Percentiles rank a stretch among this genome's conserved stretches.
These are phyloP conservation scores for Chanos chanos DNA, from an alignment of 2,797 vertebrate genomes.

Conservation along the genomic window DNA sequence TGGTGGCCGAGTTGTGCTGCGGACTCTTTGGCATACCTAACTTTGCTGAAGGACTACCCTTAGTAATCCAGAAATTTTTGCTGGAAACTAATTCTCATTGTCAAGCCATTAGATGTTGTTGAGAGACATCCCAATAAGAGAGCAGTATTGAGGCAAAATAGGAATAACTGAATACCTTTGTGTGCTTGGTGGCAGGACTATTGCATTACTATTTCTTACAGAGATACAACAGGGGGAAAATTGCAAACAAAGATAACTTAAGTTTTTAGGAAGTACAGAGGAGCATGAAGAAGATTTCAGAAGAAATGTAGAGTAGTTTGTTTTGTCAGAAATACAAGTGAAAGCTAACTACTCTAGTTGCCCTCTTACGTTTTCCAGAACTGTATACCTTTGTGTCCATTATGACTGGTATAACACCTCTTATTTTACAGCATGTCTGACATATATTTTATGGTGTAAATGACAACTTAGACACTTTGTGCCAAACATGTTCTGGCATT, in stretches of 20 bases:
- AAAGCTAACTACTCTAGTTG: background rate
- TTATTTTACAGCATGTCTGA: constrained; percentile 6
- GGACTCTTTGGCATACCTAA: constrained; percentile 12
- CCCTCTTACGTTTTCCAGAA: constrained; percentile 27
- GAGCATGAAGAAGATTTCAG: too few species aligned
- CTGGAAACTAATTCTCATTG: constrained; percentile 25
- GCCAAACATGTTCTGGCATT: constrained; percentile 34
- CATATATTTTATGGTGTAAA: constrained; percentile 20
- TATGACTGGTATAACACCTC: constrained; percentile 34
- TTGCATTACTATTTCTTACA: too few species aligned
- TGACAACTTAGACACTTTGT: constrained; percentile 9
- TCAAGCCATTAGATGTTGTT: constrained; percentile 14
- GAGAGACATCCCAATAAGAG: constrained; percentile 8
- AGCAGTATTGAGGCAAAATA: background rate
- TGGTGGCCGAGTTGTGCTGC: background rate
- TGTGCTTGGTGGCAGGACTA: too few species aligned
- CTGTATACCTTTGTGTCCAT: constrained; percentile 34
- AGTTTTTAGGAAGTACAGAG: too few species aligned
- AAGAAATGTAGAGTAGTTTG: too few species aligned
- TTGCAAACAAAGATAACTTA: too few species aligned
- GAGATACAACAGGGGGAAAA: too few species aligned
- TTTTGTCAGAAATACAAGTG: too few species aligned
- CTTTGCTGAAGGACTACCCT: background rate
- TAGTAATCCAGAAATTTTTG: background rate
- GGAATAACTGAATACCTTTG: background rate